Conservation (phyloP, 2,797 vertebrate genomes). For the Coregonus sp. region DNA sequence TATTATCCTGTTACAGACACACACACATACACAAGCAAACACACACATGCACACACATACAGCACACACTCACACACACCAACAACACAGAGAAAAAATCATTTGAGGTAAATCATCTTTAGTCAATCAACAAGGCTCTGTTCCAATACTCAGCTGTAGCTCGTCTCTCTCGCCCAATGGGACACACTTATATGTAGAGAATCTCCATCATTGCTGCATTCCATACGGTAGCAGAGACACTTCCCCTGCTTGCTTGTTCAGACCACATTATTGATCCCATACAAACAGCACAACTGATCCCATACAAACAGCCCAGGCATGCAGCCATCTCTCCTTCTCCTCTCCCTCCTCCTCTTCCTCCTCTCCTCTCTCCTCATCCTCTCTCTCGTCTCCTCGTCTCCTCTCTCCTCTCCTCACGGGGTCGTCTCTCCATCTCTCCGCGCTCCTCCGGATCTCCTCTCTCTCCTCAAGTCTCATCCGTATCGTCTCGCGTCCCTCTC, state of each 20-base stretch:
- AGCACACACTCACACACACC: background rate
- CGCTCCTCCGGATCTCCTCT: background rate
- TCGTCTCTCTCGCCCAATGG: slow-evolving; percentile 15
- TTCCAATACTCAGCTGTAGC: background rate
- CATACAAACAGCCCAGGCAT: slow-evolving; percentile 53
- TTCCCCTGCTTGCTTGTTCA: slow-evolving; percentile 58
- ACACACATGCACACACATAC: slow-evolving; percentile 2
- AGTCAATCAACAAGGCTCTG: background rate
- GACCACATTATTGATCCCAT: slow-evolving; percentile 66
- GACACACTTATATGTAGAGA: slow-evolving; percentile 11
- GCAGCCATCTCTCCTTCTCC: slow-evolving; percentile 4
- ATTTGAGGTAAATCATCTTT: background rate
- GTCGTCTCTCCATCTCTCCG: too few species aligned
- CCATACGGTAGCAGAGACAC: background rate
- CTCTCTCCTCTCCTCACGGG: slow-evolving; percentile 6
- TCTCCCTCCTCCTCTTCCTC: background rate
- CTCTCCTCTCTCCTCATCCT: background rate
- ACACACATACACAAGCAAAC: background rate
- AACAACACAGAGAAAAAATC: slow-evolving; percentile 4
- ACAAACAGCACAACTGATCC: slow-evolving; percentile 71
- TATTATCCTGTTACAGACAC: slow-evolving; percentile 6
- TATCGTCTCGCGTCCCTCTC: too few species aligned
- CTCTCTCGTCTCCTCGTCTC: slow-evolving; percentile 29
- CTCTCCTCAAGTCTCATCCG: too few species aligned
- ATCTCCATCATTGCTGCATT: background rate